Conservation (phyloP, 1,140 invertebrate genomes). For the Onthophagus taurus region DNA sequence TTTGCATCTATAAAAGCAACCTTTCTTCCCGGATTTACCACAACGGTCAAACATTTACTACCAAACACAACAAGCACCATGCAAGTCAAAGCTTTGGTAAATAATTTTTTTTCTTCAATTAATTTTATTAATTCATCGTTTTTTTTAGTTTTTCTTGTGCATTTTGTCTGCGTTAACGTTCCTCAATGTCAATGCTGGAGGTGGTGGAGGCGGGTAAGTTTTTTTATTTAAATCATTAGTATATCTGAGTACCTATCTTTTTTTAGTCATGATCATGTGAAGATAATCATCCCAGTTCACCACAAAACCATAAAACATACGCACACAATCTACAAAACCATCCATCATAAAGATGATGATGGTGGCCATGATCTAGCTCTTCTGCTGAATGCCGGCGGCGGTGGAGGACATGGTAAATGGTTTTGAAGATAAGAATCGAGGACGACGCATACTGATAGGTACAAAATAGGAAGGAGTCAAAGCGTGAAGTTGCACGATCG, state of each 20-base stretch:
- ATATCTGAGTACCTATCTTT: constrained; percentile 6
- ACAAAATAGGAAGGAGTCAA: no score
- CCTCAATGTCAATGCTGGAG: constrained; percentile 2
- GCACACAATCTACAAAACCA: constrained; percentile 52
- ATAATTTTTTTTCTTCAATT: neutral
- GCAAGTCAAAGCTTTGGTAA: constrained; percentile 9
- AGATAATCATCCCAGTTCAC: constrained; percentile 51
- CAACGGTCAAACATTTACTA: constrained; percentile 1
- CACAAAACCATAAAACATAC: constrained; percentile 55
- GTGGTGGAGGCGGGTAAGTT: constrained; percentile 8
- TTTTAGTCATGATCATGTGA: constrained; percentile 39
- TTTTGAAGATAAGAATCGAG: no score
- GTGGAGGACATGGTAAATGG: no score
- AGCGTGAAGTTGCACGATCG: no score
- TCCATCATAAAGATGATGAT: constrained; percentile 38
- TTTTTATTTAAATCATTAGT: neutral
- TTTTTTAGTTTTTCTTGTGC: constrained; percentile 14
- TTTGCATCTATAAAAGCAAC: constrained; percentile 9
- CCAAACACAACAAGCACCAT: constrained; percentile 6
- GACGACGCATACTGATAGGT: no score
- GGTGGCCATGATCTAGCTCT: constrained; percentile 5
- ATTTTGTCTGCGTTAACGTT: constrained; percentile 5
- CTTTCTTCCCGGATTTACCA: neutral
- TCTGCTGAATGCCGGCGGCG: neutral
- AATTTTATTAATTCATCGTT: neutral